Conservation (phyloP, 2,888 invertebrate genomes). For the Stenolophus ochropezus region DNA sequence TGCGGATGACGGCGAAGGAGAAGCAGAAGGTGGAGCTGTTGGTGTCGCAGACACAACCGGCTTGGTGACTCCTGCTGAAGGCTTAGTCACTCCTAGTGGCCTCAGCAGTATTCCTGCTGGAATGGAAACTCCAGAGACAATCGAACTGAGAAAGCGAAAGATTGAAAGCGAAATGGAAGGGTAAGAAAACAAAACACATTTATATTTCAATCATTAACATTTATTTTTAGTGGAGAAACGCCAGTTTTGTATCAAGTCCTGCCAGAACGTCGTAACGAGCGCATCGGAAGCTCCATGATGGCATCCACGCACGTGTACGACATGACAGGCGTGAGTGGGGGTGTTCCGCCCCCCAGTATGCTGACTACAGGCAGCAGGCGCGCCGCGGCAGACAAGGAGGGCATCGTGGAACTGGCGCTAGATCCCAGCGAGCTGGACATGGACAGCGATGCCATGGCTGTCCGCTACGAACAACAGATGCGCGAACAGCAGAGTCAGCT, state of each 20-base stretch:
- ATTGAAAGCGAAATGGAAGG: conserved; percentile 97
- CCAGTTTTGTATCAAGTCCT: conserved; percentile 96
- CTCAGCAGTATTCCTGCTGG: conserved; percentile 93
- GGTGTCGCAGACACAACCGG: conserved; percentile 84
- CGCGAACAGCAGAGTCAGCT: conserved; percentile 92
- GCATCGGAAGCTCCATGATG: conserved; percentile 96
- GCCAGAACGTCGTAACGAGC: conserved; percentile 94
- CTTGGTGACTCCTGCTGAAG: conserved; percentile 94
- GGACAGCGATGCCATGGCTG: conserved; percentile 97
- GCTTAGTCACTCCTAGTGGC: conserved; percentile 95
- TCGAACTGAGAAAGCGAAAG: conserved; percentile 97
- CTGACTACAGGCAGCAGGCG: conserved; percentile 60
- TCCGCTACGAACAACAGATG: conserved; percentile 96
- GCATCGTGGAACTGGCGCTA: conserved; percentile 93
- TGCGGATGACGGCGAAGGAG: conserved; percentile 78
- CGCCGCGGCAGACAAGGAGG: conserved; percentile 74
- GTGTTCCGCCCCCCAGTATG: conserved; percentile 73
- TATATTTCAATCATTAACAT: background rate
- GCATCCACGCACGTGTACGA: conserved; percentile 99
- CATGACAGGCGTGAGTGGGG: conserved; percentile 81
- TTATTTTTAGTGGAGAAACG: conserved; percentile 81
- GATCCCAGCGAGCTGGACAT: conserved; percentile 98
- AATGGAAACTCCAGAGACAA: conserved; percentile 98
- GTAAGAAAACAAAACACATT: conserved; percentile 70
- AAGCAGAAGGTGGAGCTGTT: conserved; percentile 72